Conservation (phyloP, 2,797 vertebrate genomes). For the Chelidonichthys spinosus region DNA sequence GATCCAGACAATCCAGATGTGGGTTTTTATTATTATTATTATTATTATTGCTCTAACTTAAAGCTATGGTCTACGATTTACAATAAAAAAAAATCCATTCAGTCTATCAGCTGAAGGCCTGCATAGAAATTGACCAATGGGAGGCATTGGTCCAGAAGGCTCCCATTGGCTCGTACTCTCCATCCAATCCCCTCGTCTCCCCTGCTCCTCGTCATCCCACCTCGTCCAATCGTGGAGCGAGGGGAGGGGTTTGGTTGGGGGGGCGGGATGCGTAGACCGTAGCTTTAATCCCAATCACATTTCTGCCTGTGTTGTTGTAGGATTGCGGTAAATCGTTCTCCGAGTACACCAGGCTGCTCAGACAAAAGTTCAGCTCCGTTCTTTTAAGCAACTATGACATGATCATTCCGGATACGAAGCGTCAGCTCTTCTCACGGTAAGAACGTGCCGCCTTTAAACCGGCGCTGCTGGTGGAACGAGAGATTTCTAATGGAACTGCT, state of each 20-base stretch:
- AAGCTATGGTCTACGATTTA: too few species aligned
- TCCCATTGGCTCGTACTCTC: too few species aligned
- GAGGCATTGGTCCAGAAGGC: too few species aligned
- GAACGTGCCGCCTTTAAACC: neutral
- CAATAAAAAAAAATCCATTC: too few species aligned
- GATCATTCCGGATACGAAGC: conserved; percentile 88
- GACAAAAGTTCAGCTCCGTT: conserved; percentile 91
- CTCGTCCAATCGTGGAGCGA: too few species aligned
- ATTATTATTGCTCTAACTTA: fast-evolving
- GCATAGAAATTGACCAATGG: too few species aligned
- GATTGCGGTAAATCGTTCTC: conserved; percentile 90
- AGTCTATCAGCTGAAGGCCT: too few species aligned
- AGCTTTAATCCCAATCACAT: neutral
- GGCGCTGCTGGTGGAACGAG: neutral
- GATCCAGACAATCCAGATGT: conserved; percentile 90
- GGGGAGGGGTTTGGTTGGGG: too few species aligned
- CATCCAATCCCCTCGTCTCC: too few species aligned
- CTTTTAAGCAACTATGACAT: conserved; percentile 74
- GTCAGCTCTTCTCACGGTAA: conserved; percentile 90
- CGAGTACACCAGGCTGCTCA: conserved; percentile 89
- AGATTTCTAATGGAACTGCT: neutral
- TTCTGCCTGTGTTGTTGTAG: conserved; percentile 69
- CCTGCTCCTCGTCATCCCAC: too few species aligned
- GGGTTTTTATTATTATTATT: neutral
- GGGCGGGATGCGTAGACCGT: too few species aligned